A percentile compares a stretch with the other conserved stretches of the same genome.
phyloP scores from a whole-genome alignment of 2,113 vertebrate species.

The Malaclemys terrapin region DNA sequence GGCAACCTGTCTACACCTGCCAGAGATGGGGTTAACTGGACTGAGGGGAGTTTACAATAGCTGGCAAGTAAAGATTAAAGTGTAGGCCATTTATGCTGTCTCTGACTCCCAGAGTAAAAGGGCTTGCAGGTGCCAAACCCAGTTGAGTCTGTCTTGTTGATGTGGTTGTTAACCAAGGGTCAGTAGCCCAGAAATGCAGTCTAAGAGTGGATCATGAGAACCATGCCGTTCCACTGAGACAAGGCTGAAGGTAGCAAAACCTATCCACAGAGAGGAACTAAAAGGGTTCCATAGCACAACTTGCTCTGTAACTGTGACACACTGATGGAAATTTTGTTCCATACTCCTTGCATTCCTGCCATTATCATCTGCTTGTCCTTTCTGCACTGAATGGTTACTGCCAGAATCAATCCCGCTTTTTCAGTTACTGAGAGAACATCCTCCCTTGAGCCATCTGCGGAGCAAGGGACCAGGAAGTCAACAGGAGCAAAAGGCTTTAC shows the following conservation, averaged over 20 bases:
- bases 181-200: not conserved
- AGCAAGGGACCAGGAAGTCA: slow-evolving; percentile 50
- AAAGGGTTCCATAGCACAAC: not conserved
- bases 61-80: not conserved
- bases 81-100: not conserved
- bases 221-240: not conserved
- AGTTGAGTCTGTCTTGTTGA: not conserved
- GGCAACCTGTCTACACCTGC: not conserved
- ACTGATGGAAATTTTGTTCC: slow-evolving; percentile 47
- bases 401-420: slow-evolving; percentile 60
- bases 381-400: not conserved
- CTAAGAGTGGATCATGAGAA: not conserved
- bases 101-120: not conserved
- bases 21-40: not conserved
- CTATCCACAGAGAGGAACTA: not conserved
- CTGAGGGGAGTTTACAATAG: not conserved
- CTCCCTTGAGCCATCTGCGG: slow-evolving; percentile 38
- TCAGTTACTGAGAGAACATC: slow-evolving; percentile 51
- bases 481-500: slow-evolving; percentile 51
- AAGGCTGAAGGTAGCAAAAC: not conserved
- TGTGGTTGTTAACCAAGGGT: fast-evolving
- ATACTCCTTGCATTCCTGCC: not conserved
- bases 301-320: not conserved
- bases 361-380: slow-evolving; percentile 6
- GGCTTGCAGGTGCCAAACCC: not conserved